A percentile compares a stretch with the other conserved stretches of the same genome.
Conservation (phyloP, 2,888 invertebrate species). For the Calameuta filiformis region DNA sequence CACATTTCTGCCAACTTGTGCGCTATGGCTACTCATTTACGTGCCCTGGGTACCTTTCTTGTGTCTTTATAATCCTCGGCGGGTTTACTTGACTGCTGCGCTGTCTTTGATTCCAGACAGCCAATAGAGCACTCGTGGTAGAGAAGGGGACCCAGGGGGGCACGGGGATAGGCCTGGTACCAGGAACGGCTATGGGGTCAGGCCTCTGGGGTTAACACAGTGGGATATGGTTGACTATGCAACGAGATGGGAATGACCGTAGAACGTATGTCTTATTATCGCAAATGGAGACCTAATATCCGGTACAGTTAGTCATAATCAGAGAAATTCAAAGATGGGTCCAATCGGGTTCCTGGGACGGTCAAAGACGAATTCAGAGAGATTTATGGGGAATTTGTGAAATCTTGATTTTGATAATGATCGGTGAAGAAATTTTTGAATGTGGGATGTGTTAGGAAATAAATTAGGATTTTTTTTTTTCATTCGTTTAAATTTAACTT, state of each 20-base stretch:
- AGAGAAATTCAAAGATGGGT: constrained; percentile 15
- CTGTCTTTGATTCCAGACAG: not conserved
- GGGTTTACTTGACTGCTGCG: not conserved
- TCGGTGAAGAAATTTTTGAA: too few relatives aligned
- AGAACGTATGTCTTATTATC: constrained; percentile 33
- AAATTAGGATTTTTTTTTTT: too few relatives aligned
- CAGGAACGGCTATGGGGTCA: not conserved
- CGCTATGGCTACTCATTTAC: not conserved
- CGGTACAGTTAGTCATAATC: constrained; percentile 36
- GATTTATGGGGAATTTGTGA: not conserved
- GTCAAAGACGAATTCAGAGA: not conserved
- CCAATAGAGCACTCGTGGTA: not conserved
- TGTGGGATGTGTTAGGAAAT: too few relatives aligned
- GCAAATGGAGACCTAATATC: constrained; percentile 31
- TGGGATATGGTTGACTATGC: constrained; percentile 25
- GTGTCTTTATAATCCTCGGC: not conserved
- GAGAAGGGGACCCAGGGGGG: too few relatives aligned
- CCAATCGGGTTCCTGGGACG: not conserved
- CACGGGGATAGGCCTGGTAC: not conserved
- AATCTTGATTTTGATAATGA: not conserved
- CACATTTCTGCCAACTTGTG: not conserved
- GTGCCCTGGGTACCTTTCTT: not conserved
- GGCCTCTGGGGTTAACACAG: not conserved
- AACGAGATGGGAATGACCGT: constrained; percentile 33
- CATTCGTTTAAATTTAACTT: too few relatives aligned